Conservation (phyloP, 2,888 invertebrate genomes). For the Iselma pallidipennis region DNA sequence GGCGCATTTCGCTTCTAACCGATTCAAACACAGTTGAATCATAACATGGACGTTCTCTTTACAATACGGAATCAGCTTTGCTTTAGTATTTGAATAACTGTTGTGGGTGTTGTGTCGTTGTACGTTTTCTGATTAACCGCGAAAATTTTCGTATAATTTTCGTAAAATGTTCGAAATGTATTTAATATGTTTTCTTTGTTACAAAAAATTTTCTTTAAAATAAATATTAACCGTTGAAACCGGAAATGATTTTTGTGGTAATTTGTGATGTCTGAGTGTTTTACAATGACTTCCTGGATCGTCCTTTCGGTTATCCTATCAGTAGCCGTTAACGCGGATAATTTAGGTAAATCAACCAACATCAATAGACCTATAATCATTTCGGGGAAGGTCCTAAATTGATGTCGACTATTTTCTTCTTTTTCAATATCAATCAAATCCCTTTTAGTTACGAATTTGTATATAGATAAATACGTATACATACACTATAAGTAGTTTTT, state of each 20-base stretch:
- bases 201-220: conserved; percentile 1
- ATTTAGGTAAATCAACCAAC: conserved; percentile 23
- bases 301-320: conserved; percentile 24
- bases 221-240: not conserved
- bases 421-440: not conserved
- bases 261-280: conserved; percentile 24
- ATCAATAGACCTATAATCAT: conserved; percentile 23
- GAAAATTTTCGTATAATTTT: not conserved
- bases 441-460: too few species aligned
- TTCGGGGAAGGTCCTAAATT: conserved; percentile 23
- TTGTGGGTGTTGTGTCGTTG: conserved; percentile 8
- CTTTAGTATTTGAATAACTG: conserved; percentile 23
- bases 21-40: conserved; percentile 7
- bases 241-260: conserved; percentile 18
- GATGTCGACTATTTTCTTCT: conserved; percentile 15
- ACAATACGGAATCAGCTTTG: conserved; percentile 15
- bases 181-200: not conserved
- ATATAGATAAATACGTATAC: too few species aligned
- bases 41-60: conserved; percentile 20
- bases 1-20: conserved; percentile 8
- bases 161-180: conserved; percentile 14
- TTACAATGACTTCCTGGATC: conserved; percentile 28
- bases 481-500: too few species aligned
- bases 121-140: not conserved
- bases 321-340: conserved; percentile 24